Conservation (phyloP, 2,113 vertebrate genomes). For the Sturnus vulgaris region DNA sequence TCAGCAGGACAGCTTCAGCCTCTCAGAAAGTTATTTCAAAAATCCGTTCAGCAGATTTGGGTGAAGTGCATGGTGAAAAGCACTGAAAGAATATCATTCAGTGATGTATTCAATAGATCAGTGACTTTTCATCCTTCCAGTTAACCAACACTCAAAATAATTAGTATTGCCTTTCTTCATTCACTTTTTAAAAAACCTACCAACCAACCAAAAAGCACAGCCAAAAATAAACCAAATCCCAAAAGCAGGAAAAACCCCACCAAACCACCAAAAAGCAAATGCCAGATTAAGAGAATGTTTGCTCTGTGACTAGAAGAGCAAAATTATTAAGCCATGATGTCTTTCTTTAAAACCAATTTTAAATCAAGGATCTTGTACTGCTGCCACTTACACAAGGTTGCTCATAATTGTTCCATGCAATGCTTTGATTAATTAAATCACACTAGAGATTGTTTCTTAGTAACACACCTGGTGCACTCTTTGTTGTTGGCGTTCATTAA, state of each 20-base stretch:
- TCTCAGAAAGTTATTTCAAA: neutral
- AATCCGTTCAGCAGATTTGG: neutral
- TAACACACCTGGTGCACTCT: slow-evolving; percentile 78
- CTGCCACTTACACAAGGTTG: slow-evolving; percentile 66
- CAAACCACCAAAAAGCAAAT: neutral
- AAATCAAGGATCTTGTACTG: slow-evolving; percentile 51
- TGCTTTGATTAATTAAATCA: slow-evolving; percentile 78
- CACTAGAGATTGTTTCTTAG: slow-evolving; percentile 78
- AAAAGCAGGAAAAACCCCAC: neutral
- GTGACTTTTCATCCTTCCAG: neutral
- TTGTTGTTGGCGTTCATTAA: slow-evolving; percentile 73
- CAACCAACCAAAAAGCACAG: neutral
- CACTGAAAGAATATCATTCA: neutral
- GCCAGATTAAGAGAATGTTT: slow-evolving; percentile 20
- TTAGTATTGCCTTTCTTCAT: neutral
- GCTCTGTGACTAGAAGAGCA: slow-evolving; percentile 17
- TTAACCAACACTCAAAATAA: neutral
- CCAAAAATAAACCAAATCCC: too few species aligned
- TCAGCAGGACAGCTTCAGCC: neutral
- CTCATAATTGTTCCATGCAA: slow-evolving; percentile 68
- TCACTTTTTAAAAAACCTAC: neutral
- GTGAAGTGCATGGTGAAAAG: neutral
- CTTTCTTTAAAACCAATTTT: slow-evolving; percentile 67
- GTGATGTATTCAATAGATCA: neutral
- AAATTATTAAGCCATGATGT: slow-evolving; percentile 71